Conservation (phyloP, 2,888 invertebrate genomes). For the Diplolepis rosae region DNA sequence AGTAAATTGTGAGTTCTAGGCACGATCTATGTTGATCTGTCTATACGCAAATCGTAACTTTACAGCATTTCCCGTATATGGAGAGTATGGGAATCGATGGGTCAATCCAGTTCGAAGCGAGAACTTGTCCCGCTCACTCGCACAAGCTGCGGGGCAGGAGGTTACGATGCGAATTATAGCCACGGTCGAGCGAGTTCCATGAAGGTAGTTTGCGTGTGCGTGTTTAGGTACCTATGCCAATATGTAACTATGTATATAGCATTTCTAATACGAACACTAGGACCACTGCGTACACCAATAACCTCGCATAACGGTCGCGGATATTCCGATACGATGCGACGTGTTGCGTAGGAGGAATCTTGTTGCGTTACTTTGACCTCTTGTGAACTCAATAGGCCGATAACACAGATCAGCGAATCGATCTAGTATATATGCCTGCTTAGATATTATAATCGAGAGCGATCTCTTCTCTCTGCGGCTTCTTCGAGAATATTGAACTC, state of each 20-base stretch:
- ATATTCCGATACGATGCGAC: constrained; percentile 46
- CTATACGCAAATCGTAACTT: constrained; percentile 16
- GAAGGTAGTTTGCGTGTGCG: not conserved
- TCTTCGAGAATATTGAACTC: constrained; percentile 8
- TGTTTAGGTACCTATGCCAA: constrained; percentile 1
- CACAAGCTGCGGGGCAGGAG: constrained; percentile 22
- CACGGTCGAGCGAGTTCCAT: not conserved
- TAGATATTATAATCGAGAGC: constrained; percentile 38
- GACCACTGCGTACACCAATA: not conserved
- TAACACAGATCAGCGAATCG: constrained; percentile 56
- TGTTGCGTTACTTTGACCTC: constrained; percentile 59
- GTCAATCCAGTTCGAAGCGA: constrained; percentile 26
- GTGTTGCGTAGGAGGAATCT: constrained; percentile 58
- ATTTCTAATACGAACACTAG: not conserved
- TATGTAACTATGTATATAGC: not conserved
- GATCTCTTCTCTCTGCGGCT: constrained; percentile 2
- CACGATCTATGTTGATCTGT: constrained; percentile 13
- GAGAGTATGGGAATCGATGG: constrained; percentile 25
- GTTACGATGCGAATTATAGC: constrained; percentile 26
- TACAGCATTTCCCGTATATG: not conserved
- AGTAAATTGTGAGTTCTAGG: not conserved
- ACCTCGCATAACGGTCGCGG: constrained; percentile 53
- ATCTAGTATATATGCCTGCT: constrained; percentile 59
- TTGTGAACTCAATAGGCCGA: constrained; percentile 57
- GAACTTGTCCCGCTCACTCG: constrained; percentile 28